A percentile compares a stretch with the other conserved stretches of the same genome.
Evolutionary conservation across 2,888 invertebrate genomes (phyloP).

Genomic region (Torymus texanus): DNA sequence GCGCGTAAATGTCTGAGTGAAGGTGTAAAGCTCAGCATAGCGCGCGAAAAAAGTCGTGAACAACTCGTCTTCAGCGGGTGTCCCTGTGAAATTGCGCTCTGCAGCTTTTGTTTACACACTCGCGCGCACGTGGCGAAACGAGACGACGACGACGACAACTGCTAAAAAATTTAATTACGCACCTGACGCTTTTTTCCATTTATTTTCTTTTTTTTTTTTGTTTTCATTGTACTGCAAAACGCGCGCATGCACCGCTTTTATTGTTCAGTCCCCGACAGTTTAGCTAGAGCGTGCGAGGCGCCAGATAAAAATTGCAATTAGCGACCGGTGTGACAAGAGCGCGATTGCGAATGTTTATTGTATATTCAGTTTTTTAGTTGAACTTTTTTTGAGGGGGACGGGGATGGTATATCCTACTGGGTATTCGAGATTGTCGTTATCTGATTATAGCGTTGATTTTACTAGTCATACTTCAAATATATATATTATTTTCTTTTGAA

Average conservation of each 20-base stretch:
- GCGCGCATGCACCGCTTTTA: background rate
- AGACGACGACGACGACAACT: no score
- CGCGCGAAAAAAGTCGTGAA: background rate
- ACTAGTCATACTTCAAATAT: background rate
- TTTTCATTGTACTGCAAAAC: background rate
- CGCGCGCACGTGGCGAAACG: no score
- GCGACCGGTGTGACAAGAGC: background rate
- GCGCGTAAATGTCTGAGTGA: no score
- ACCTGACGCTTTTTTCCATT: background rate
- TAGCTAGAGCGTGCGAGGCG: conserved; percentile 24
- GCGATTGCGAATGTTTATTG: conserved; percentile 27
- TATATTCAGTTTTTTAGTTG: background rate
- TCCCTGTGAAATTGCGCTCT: no score
- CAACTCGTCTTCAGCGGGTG: background rate
- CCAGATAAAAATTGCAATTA: conserved; percentile 37
- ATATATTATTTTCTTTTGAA: background rate
- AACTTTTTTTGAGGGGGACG: background rate
- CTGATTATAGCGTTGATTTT: background rate
- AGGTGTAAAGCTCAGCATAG: background rate
- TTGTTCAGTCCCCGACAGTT: conserved; percentile 28
- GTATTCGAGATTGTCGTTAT: no score
- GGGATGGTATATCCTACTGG: no score
- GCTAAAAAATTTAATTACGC: conserved; percentile 36
- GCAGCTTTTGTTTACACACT: no score
- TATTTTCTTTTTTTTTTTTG: conserved; percentile 2